Evolutionary conservation across 2,113 vertebrate species (phyloP), one percentile per base, ranked within the genome.

Genomic region (Alethe castanea): DNA sequence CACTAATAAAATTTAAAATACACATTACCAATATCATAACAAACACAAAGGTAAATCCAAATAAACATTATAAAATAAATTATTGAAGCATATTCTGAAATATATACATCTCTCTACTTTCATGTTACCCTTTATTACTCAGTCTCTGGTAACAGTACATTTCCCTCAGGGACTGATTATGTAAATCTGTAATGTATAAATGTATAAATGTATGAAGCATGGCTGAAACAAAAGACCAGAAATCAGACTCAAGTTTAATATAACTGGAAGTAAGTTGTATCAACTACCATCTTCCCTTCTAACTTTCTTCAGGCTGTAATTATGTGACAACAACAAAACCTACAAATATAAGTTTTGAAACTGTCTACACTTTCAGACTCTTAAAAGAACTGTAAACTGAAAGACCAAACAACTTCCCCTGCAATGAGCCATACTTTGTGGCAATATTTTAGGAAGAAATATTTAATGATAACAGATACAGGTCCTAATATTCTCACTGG

Each of bases 111-210:
- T 91, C 70, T 77, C 61, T 84, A 95, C 60, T 94, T 96, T 80
- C 78, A 94, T 93, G 82, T 96, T 96, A 94, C 69, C 91, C 61
- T 95, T 95, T 96, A 97, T 94, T 93, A 96, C 78, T 88, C 83
- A 88, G 81, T 97, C 56, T 89, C 65, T 90, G 56, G 86, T 90
- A 96, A 96, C 61, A 83, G 36, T 48, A 52, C 61, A 95, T 97
- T 96, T 96, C 85, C 71, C 72, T 95, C 16, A 80, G 82, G 87
- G 82, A 53, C 36, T 22, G 94, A 96, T 92, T 96, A 97, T 91
- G 84, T 93, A 94, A 95, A 90, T 90, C 86, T 45, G 70, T 67
- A 93, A 69, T 57, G 86, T 61, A 86, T 92, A 59, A 93, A 69
- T 57, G 86, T 61, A 86, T 92, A 59, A 87, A 81, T 19, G 67